A percentile compares a stretch with the other conserved stretches of the same genome.
phyloP scores from a whole-genome alignment of 1,140 invertebrate genomes.

The Caenorhabditis remanei region DNA sequence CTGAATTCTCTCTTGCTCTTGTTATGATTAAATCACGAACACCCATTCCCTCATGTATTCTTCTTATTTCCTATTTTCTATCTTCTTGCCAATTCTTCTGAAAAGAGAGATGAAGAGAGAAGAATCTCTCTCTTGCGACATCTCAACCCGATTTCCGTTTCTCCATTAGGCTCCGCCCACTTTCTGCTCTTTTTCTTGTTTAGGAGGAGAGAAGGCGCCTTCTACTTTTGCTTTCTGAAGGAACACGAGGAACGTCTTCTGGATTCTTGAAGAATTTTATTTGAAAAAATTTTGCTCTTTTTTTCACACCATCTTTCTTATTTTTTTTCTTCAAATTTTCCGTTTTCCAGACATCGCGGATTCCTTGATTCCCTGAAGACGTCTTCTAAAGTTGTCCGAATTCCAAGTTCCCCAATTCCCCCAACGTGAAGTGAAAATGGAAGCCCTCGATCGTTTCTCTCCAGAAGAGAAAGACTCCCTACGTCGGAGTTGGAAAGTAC shows the following conservation, averaged over 20 bases:
- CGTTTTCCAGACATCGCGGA: not conserved
- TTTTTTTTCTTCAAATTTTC: not conserved
- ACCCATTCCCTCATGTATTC: too few species aligned
- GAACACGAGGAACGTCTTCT: too few species aligned
- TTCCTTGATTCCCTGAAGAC: not conserved
- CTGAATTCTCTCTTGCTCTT: not conserved
- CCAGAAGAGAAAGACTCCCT: slow-evolving; percentile 55
- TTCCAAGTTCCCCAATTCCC: not conserved
- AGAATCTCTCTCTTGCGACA: too few species aligned
- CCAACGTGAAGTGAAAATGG: not conserved
- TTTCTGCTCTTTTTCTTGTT: not conserved
- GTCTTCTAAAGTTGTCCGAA: not conserved
- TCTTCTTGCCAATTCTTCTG: too few species aligned
- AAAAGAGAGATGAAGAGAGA: too few species aligned
- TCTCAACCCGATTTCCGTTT: not conserved
- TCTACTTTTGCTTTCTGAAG: not conserved
- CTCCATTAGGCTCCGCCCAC: not conserved
- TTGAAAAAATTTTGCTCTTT: too few species aligned
- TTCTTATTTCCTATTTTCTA: too few species aligned
- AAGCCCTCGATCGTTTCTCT: slow-evolving; percentile 38
- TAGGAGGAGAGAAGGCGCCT: not conserved
- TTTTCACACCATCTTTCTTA: too few species aligned
- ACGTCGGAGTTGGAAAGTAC: slow-evolving; percentile 30
- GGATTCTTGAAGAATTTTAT: too few species aligned
- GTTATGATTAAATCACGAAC: too few species aligned